Conservation (phyloP, 2,113 vertebrate species). For the Stercorarius parasiticus region DNA sequence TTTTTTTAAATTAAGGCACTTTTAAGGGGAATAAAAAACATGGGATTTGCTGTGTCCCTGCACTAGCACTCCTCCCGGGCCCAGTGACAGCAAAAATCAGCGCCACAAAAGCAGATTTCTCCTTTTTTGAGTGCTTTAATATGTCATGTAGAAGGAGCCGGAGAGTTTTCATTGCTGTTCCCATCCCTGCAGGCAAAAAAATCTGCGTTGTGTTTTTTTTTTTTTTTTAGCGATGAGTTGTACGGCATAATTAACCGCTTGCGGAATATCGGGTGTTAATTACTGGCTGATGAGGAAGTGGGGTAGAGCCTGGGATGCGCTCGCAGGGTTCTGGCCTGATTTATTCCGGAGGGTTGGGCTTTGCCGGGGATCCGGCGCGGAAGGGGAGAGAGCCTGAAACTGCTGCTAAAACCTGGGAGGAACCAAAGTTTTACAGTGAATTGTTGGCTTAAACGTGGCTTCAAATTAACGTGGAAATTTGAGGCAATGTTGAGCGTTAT, state of each 20-base stretch:
- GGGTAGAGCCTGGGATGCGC: background rate
- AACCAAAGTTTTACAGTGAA: fast-evolving
- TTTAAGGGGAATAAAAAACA: background rate
- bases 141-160: fast-evolving
- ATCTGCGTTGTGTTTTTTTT: background rate
- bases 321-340: fast-evolving
- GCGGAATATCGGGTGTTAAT: background rate
- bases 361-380: background rate
- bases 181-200: background rate
- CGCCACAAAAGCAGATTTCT: fast-evolving
- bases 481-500: background rate
- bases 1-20: background rate
- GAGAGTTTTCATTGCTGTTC: background rate
- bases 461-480: background rate
- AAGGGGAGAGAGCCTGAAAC: background rate
- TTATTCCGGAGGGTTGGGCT: background rate
- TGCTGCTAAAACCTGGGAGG: background rate
- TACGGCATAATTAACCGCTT: fast-evolving
- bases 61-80: background rate
- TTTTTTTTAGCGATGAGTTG: background rate
- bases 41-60: background rate
- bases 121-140: fast-evolving
- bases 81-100: fast-evolving
- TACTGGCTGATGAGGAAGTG: background rate
- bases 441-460: background rate